Base-by-base conservation (phyloP, 2,888 invertebrate species). In the Lathronympha strigana region DNA sequence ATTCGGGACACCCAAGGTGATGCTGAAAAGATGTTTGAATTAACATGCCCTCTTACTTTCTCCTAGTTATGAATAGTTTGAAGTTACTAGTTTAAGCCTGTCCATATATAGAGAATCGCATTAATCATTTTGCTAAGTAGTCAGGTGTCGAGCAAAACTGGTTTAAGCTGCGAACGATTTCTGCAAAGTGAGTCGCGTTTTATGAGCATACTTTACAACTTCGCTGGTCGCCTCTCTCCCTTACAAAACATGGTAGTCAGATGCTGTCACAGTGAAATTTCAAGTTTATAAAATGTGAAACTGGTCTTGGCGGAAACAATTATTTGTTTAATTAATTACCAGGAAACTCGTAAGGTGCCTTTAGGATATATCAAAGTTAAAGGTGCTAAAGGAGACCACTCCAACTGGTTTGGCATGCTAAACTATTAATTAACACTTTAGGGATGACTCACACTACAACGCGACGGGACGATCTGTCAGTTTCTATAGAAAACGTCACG, bases 1-100 rank as follows among this genome's bases (percentile, higher is more conserved):
- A 82, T 82, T 81, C 73, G 78, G 83, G 74, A 73, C 79, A 72
- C 53, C 67, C 73, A 63, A 53, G 69, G 70, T 61, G 5, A 54
- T 67, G 68, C 31, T 45, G 70, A 45, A 54, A 54, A 63, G 47
- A 55, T 43, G 13, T 55, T 49, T 49, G 19, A 49, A 63, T 49
- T 47, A 55, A 38, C 36, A 49, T 40, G 33, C 4, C 31, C 33
- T 28, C 23, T 15, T 21, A 17, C 50, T 64, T 64, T 51, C 43
- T 51, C n/a, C 25, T 25, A 21, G 28, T 36, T 43, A 21, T 47
- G 31, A 51, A 51, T 64, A 62, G 43, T 47, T 58, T 33, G 40
- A 36, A 50, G 19, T n/a, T n/a, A n/a, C n/a, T n/a, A n/a, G n/a
- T 49, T 25, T 45, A 54, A 53, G 47, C 33, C 53, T 53, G 53